Base-by-base conservation (phyloP, 2,113 vertebrate genomes). In the Pelmatolapia mariae region DNA sequence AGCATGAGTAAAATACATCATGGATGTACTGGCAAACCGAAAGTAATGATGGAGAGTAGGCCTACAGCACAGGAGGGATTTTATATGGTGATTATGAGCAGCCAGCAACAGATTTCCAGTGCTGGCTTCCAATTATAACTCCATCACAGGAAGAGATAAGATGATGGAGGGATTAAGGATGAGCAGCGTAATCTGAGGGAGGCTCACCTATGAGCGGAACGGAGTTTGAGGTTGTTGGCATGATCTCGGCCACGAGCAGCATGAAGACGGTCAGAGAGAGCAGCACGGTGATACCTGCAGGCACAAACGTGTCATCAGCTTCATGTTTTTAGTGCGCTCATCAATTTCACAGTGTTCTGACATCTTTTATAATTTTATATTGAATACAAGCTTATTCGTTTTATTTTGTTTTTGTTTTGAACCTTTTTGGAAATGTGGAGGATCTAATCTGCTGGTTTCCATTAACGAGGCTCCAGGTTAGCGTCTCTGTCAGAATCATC, bases 221-320 rank as follows among this genome's bases (percentile, higher is more conserved):
- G 2, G 93, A 94, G 87, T 94, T 91, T 1, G 93, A 94, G 0
- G 93, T 94, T 0, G 93, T 91, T 5, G 93, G 93, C 93, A 94
- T 94, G 82, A 94, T 94, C 73, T 94, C 93, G 26, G 93, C 93
- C 0, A 94, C 93, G 31, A 94, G 86, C 89, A 94, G 84, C 93
- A 94, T 94, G 93, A 94, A 94, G 83, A 94, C 92, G 0, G 93
- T 94, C 59, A 94, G 88, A 45, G 93, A 94, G 10, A 94, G 91
- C 79, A 94, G 7, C 80, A 94, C 93, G 0, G 93, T 94, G 88
- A 94, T 93, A 0, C 93, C 93, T 94, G 88, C 40, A 56, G 22
- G 71, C n/a, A 82, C 15, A 31, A 24, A 33, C 1, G 3, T 10
- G 57, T 31, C 57, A 61, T 73, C 38, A 73, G 66, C 8, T 4